A percentile compares a stretch with the other conserved stretches of the same genome.
phyloP scores from a whole-genome alignment of 2,113 vertebrate species.

The Chitala chitala region DNA sequence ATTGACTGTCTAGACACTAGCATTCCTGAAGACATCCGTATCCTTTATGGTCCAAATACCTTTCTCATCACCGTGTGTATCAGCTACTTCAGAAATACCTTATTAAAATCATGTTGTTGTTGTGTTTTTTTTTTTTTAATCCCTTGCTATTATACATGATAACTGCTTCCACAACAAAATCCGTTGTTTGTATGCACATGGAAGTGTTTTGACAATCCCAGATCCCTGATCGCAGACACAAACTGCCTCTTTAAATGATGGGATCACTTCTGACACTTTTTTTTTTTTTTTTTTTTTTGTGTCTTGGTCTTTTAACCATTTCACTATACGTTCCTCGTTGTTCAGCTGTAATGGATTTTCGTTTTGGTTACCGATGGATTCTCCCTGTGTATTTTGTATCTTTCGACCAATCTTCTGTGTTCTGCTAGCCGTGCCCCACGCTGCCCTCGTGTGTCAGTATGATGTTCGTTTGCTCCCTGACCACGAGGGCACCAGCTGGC shows the following conservation, averaged over 20 bases:
- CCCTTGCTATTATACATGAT: not conserved
- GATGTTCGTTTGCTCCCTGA: constrained; percentile 50
- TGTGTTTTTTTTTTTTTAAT: not conserved
- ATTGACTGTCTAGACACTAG: constrained; percentile 95
- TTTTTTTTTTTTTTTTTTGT: not conserved
- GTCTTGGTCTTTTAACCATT: too few species aligned
- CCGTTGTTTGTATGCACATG: not conserved
- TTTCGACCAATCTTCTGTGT: not conserved
- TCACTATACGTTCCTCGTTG: not conserved
- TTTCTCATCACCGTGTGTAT: not conserved
- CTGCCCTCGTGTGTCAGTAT: not conserved
- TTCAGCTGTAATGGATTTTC: not conserved
- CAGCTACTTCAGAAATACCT: not conserved
- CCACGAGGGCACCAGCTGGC: constrained; percentile 68
- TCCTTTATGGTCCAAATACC: constrained; percentile 62
- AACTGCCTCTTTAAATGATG: too few species aligned
- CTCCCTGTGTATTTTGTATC: not conserved
- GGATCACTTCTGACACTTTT: not conserved
- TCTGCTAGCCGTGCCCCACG: not conserved
- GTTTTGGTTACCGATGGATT: too few species aligned
- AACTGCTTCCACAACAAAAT: not conserved
- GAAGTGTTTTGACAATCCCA: too few species aligned
- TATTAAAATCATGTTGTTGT: not conserved
- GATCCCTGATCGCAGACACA: too few species aligned
- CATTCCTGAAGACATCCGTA: constrained; percentile 91